Evolutionary conservation across 37 sponge, comb jelly and placozoan species (phyloP).

Genomic region (Aphrocallistes beatrix): DNA sequence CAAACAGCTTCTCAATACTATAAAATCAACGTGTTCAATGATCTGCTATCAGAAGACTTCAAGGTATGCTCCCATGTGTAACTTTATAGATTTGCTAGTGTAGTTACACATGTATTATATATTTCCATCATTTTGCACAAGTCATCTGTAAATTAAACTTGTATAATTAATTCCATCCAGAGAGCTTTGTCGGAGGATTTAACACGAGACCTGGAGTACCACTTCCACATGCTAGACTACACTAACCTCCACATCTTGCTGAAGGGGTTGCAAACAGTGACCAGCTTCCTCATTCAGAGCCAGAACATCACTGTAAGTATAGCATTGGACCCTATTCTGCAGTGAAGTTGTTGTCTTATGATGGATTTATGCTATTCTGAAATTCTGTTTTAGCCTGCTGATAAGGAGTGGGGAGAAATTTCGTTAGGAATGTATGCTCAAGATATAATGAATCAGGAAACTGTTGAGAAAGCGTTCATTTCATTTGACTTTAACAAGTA

Average conservation of each 20-base stretch:
- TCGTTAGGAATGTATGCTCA: not conserved
- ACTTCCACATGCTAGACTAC: not conserved
- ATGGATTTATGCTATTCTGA: too few species aligned
- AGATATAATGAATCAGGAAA: not conserved
- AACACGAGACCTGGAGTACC: slow-evolving; percentile 6
- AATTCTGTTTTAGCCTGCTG: not conserved
- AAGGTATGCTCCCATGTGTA: not conserved
- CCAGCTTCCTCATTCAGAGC: slow-evolving; percentile 12
- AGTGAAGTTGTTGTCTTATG: not conserved
- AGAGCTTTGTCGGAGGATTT: not conserved
- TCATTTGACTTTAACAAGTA: not conserved
- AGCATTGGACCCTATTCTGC: not conserved
- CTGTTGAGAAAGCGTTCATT: not conserved
- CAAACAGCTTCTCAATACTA: not conserved
- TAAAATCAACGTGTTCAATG: not conserved
- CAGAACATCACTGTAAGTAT: slow-evolving; percentile 12
- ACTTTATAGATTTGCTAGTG: not conserved
- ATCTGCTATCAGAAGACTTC: not conserved
- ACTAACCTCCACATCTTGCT: not conserved
- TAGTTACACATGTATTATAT: not conserved
- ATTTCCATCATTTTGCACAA: not conserved
- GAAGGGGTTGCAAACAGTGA: not conserved
- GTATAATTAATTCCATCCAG: not conserved
- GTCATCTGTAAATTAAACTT: not conserved
- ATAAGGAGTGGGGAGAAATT: not conserved